Base-by-base conservation (phyloP, 2,888 invertebrate species). In the Agrotis segetum region DNA sequence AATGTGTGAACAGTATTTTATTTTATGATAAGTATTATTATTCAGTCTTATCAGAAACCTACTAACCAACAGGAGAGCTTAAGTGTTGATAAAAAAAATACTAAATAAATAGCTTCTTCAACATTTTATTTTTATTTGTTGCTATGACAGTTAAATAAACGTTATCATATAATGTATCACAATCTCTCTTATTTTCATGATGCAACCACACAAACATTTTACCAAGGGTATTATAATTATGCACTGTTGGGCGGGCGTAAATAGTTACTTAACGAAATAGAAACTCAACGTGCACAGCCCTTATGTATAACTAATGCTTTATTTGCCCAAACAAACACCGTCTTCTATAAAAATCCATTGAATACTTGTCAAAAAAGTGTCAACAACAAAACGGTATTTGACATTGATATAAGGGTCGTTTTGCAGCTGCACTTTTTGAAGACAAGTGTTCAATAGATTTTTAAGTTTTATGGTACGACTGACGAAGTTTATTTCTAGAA, bases 1-100 rank as follows among this genome's bases (percentile, higher is more conserved):
- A 17, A 29, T 63, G 46, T 68, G 49, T 59, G 17, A 60, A 67
- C 40, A 72, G 49, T 62, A 59, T 66, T 50, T 71, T 24, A 55
- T 73, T n/a, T 46, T 75, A 63, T 75, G 59, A 74, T 46, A n/a
- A n/a, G n/a, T n/a, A 60, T 59, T 24, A 24, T 24, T 24, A 50
- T 53, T 47, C 2, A 49, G 16, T 49, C 40, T 63, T 69, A 74
- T 71, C 61, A 53, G 62, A 59, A 49, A 40, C 59, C 53, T 21
- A 63, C 24, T 72, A 67, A 67, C 47, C 55, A 64, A 19, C 59
- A 47, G 59, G 40, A 55, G 60, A 21, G 21, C 58, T 34, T 61
- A 61, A 40, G 13, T 19, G 34, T 71, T 21, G 14, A 49, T 59
- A 75, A 62, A 50, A n/a, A 50, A 40, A 65, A 21, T n/a, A 50